Evolutionary conservation across 2,888 invertebrate species (phyloP).

Genomic region (Drosophila anomalipes): DNA sequence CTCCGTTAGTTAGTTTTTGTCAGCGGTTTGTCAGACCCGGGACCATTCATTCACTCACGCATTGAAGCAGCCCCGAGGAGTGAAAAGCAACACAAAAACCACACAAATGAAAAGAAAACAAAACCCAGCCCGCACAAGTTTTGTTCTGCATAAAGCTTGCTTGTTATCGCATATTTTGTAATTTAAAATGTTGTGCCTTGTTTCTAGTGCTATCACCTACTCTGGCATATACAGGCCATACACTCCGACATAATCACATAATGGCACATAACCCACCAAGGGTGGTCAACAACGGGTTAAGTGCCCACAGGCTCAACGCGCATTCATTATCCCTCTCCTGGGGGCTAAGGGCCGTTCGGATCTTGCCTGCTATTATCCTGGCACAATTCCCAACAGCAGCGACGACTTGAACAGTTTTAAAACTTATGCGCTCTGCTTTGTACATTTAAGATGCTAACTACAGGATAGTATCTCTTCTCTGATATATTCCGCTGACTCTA

Average conservation of each 20-base stretch:
- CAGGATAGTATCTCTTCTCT: not conserved
- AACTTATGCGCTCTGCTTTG: slow-evolving; percentile 20
- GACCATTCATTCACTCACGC: slow-evolving; percentile 16
- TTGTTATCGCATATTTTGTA: slow-evolving; percentile 50
- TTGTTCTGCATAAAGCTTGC: slow-evolving; percentile 17
- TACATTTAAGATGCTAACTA: slow-evolving; percentile 24
- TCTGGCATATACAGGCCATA: not conserved
- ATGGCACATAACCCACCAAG: slow-evolving; percentile 21
- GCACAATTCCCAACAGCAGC: slow-evolving; percentile 48
- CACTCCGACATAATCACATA: slow-evolving; percentile 20
- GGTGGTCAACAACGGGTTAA: slow-evolving; percentile 63
- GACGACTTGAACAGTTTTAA: slow-evolving; percentile 27
- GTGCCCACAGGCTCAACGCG: slow-evolving; percentile 55
- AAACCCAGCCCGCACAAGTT: slow-evolving; percentile 19
- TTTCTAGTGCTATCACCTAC: slow-evolving; percentile 6
- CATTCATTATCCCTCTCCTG: slow-evolving; percentile 56
- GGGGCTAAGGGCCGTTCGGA: slow-evolving; percentile 21
- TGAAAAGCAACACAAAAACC: too few relatives aligned
- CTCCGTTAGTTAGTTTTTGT: slow-evolving; percentile 45
- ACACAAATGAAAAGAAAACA: not conserved
- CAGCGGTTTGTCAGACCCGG: slow-evolving; percentile 35
- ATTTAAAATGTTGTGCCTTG: slow-evolving; percentile 40
- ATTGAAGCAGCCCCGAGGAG: not conserved
- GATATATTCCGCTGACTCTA: not conserved
- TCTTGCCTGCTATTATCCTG: slow-evolving; percentile 46